Percentiles rank a stretch among this genome's conserved stretches.
phyloP scores from a whole-genome alignment of 2,113 vertebrate genomes.

The Casuarius casuarius region DNA sequence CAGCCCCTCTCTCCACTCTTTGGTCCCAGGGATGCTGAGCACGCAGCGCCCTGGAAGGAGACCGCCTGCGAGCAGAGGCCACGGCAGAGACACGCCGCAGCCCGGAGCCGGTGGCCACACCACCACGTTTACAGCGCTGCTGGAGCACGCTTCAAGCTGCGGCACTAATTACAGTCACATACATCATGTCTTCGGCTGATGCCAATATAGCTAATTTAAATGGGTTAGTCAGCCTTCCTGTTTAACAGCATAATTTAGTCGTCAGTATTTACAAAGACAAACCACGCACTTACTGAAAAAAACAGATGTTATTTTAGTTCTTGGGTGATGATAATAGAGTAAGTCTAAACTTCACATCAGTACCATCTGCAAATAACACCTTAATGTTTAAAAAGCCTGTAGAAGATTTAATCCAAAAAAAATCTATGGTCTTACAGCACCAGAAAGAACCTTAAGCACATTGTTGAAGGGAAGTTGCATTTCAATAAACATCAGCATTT shows the following conservation, averaged over 20 bases:
- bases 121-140: fast-evolving
- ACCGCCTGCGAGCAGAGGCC: not conserved
- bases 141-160: not conserved
- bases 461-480: not conserved
- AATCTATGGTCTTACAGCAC: not conserved
- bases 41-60: not conserved
- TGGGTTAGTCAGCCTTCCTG: not conserved
- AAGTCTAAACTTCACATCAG: not conserved
- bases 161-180: not conserved
- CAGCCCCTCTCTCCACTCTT: not conserved
- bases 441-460: not conserved
- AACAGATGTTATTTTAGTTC: not conserved
- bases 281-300: not conserved
- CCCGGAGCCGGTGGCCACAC: not conserved
- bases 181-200: not conserved
- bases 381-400: not conserved
- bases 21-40: too few species aligned
- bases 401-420: not conserved
- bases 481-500: not conserved
- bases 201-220: not conserved
- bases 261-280: not conserved
- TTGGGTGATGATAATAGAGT: not conserved
- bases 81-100: not conserved
- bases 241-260: not conserved
- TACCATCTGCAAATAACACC: not conserved